Conservation (phyloP, 2,113 vertebrate species). For the Pelusios castaneus region DNA sequence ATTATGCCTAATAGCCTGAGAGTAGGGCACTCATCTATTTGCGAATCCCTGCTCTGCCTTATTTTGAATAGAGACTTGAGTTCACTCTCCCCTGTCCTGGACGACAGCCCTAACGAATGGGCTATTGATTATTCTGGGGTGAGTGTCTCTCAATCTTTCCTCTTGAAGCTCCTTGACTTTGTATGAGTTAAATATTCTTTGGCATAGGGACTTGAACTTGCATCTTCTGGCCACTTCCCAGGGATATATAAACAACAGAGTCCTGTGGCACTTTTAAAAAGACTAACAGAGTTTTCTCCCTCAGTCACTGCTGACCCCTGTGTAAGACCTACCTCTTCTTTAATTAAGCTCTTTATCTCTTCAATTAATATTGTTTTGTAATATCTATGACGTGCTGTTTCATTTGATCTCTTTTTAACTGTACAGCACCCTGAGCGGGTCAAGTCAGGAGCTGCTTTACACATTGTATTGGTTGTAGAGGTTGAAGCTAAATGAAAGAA, state of each 20-base stretch:
- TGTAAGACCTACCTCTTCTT: background rate
- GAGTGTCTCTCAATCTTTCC: background rate
- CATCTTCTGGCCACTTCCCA: background rate
- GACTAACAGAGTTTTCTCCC: background rate
- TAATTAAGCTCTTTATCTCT: background rate
- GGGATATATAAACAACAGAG: too few species aligned
- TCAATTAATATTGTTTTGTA: background rate
- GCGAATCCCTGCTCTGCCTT: too few species aligned
- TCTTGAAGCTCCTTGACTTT: background rate
- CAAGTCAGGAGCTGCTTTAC: background rate
- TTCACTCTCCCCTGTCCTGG: background rate
- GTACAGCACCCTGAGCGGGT: background rate
- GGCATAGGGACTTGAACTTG: background rate
- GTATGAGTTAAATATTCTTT: background rate
- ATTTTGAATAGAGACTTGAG: background rate
- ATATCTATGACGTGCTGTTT: too few species aligned
- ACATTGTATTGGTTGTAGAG: background rate
- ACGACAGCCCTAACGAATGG: background rate
- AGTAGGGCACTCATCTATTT: background rate
- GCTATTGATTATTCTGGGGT: background rate
- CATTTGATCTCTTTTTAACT: background rate
- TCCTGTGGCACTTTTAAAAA: too few species aligned
- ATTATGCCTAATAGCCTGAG: background rate
- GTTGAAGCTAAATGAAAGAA: background rate
- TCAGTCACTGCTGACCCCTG: background rate